Evolutionary conservation across 92 coral and sea anemone genomes (phyloP).

Genomic region (Porites lobata): DNA sequence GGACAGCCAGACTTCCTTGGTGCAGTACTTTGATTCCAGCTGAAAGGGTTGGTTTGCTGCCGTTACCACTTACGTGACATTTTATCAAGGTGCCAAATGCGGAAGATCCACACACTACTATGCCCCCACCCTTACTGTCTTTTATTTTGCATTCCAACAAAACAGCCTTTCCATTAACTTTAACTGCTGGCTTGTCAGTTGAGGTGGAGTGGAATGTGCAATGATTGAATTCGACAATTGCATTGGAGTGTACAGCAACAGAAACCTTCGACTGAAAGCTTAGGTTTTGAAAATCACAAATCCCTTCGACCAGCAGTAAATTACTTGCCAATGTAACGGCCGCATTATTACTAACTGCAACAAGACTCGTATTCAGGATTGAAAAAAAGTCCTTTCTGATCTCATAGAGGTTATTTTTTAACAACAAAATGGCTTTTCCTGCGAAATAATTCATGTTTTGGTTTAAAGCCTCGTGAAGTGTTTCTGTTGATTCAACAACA

Average conservation of each 20-base stretch:
- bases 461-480: neutral
- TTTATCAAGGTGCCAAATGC: neutral
- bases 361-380: neutral
- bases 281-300: neutral
- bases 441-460: neutral
- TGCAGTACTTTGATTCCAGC: neutral
- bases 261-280: neutral
- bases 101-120: neutral
- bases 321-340: neutral
- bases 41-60: neutral
- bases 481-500: neutral
- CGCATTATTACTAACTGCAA: neutral
- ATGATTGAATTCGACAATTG: neutral
- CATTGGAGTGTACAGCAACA: neutral
- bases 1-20: neutral
- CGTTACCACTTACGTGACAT: slow-evolving; percentile 9
- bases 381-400: neutral
- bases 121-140: slow-evolving; percentile 1
- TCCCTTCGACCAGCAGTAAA: neutral
- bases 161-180: neutral
- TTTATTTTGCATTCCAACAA: neutral
- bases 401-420: neutral
- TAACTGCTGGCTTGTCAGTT: neutral
- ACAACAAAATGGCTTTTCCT: neutral
- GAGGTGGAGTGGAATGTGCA: neutral